Evolutionary conservation across 2,888 invertebrate species (phyloP).

Genomic region (Morinoia aosen): DNA sequence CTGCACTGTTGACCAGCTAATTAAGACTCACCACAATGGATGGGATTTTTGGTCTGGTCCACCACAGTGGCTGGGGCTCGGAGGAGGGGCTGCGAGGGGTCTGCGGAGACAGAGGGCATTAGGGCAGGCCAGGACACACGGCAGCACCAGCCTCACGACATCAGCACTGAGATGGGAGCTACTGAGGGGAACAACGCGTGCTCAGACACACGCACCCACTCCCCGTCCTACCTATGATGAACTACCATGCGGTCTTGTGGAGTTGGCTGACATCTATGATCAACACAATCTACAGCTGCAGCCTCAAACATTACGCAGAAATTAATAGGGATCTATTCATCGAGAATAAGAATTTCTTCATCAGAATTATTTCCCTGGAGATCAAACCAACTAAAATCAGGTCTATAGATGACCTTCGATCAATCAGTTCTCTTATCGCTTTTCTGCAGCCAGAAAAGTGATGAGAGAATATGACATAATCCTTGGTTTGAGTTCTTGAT

Average conservation of each 20-base stretch:
- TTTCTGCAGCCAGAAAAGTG: too few relatives aligned
- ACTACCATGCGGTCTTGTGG: too few relatives aligned
- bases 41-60: constrained; percentile 37
- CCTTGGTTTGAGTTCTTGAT: too few relatives aligned
- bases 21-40: constrained; percentile 15
- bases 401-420: too few relatives aligned
- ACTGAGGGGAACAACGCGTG: neutral
- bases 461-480: too few relatives aligned
- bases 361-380: too few relatives aligned
- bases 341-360: neutral
- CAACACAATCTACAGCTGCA: neutral
- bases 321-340: neutral
- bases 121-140: neutral
- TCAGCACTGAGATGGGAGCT: neutral
- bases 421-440: too few relatives aligned
- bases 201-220: too few relatives aligned
- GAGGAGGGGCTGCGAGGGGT: neutral
- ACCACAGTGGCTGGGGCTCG: neutral
- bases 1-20: neutral
- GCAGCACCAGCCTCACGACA: neutral
- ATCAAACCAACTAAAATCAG: too few relatives aligned
- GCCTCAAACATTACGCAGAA: neutral
- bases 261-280: neutral
- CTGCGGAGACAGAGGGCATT: neutral
- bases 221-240: too few relatives aligned